Evolutionary conservation across 2,888 invertebrate genomes (phyloP).

Genomic region (Octonoba sinensis): DNA sequence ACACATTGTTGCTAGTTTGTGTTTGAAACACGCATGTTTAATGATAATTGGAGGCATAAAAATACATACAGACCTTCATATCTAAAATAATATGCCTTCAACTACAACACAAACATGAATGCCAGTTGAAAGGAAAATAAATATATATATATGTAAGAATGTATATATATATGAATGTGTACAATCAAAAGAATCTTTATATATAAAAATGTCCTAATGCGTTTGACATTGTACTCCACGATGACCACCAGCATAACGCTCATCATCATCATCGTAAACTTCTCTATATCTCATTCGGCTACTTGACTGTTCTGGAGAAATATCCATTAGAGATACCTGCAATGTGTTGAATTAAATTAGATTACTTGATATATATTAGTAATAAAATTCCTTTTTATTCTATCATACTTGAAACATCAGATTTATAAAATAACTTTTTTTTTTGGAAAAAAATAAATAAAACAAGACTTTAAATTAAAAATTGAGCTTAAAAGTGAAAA

Average conservation of each 20-base stretch:
- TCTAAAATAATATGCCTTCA: too few species aligned
- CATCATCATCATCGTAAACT: constrained; percentile 81
- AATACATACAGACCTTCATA: too few species aligned
- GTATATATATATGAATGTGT: constrained; percentile 1
- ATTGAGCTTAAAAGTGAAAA: too few species aligned
- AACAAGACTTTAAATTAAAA: too few species aligned
- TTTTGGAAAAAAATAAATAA: too few species aligned
- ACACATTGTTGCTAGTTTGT: too few species aligned
- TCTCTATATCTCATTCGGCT: constrained; percentile 74
- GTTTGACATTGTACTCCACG: constrained; percentile 72
- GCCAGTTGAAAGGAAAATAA: not conserved
- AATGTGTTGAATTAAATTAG: not conserved
- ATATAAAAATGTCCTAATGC: constrained; percentile 58
- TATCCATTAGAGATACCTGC: constrained; percentile 80
- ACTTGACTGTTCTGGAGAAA: constrained; percentile 82
- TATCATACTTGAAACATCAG: too few species aligned
- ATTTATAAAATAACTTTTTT: too few species aligned
- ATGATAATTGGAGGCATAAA: not conserved
- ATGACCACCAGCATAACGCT: constrained; percentile 77
- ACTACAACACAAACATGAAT: not conserved
- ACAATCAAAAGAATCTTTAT: constrained; percentile 6
- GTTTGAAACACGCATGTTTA: not conserved
- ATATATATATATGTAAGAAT: constrained; percentile 4
- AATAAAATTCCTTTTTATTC: too few species aligned
- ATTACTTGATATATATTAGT: too few species aligned